Evolutionary conservation across 2,888 invertebrate species (phyloP).

Genomic region (Aleiodes alternator): DNA sequence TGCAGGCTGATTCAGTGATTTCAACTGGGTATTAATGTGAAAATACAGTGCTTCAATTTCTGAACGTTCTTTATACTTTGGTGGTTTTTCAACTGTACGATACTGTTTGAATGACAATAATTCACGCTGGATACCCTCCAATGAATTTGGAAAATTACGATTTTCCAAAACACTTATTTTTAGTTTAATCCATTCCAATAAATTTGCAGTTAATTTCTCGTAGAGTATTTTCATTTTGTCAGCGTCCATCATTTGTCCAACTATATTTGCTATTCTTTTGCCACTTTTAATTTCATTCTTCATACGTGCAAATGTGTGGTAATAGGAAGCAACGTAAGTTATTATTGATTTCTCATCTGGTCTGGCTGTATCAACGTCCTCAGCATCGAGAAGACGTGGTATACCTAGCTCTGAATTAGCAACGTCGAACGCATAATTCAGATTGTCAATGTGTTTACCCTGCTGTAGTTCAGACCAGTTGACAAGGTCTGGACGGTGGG

Average conservation of each 20-base stretch:
- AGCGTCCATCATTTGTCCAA: conserved; percentile 96
- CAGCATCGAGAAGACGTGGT: conserved; percentile 94
- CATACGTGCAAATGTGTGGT: conserved; percentile 99
- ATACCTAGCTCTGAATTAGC: conserved; percentile 96
- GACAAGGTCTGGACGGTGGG: conserved; percentile 97
- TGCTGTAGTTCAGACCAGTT: conserved; percentile 89
- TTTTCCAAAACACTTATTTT: conserved; percentile 90
- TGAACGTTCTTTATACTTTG: conserved; percentile 98
- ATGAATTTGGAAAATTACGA: conserved; percentile 93
- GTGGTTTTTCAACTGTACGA: conserved; percentile 97
- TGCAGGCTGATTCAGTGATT: conserved; percentile 92
- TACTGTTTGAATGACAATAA: conserved; percentile 95
- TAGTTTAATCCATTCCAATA: conserved; percentile 94
- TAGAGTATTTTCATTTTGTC: conserved; percentile 95
- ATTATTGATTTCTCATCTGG: conserved; percentile 99
- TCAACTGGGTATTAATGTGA: conserved; percentile 96
- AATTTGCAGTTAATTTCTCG: conserved; percentile 87
- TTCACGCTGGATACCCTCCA: conserved; percentile 95
- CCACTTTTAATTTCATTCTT: conserved; percentile 99
- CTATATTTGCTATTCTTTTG: conserved; percentile 97
- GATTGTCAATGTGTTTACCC: conserved; percentile 92
- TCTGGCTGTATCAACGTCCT: conserved; percentile 95
- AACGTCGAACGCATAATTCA: conserved; percentile 98
- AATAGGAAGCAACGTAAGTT: conserved; percentile 99
- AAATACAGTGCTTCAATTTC: conserved; percentile 98